Conservation (phyloP, 1,140 invertebrate genomes). For the Bombus sylvicola region DNA sequence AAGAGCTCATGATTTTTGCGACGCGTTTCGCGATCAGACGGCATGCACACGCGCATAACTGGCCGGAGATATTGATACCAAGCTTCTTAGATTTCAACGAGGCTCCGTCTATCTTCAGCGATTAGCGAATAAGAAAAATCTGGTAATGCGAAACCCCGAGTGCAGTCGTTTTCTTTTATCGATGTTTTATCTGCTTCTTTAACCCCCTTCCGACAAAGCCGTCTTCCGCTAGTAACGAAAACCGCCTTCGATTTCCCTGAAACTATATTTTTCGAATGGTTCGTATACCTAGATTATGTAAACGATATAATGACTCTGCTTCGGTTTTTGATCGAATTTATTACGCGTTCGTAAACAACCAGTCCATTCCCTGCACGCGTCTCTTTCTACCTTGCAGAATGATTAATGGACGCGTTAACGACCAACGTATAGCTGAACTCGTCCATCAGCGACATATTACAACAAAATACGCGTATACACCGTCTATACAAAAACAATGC, state of each 20-base stretch:
- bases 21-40: neutral
- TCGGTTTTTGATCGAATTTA: neutral
- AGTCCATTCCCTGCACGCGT: neutral
- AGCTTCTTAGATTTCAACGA: conserved; percentile 54
- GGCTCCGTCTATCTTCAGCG: conserved; percentile 59
- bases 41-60: conserved; percentile 2
- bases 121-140: conserved; percentile 69
- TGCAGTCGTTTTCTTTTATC: conserved; percentile 43
- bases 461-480: neutral
- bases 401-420: conserved; percentile 32
- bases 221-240: neutral
- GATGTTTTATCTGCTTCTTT: conserved; percentile 21
- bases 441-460: conserved; percentile 16
- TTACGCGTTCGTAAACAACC: neutral
- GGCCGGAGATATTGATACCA: conserved; percentile 40
- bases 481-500: neutral
- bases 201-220: neutral
- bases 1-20: neutral
- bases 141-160: conserved; percentile 54
- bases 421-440: conserved; percentile 15
- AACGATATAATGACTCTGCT: neutral
- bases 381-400: conserved; percentile 17
- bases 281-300: neutral
- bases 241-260: neutral
- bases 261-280: neutral